These are phyloP conservation scores for Halcyon leucocephala DNA, from an alignment of 2,797 vertebrate genomes.

Conservation along the genomic window DNA sequence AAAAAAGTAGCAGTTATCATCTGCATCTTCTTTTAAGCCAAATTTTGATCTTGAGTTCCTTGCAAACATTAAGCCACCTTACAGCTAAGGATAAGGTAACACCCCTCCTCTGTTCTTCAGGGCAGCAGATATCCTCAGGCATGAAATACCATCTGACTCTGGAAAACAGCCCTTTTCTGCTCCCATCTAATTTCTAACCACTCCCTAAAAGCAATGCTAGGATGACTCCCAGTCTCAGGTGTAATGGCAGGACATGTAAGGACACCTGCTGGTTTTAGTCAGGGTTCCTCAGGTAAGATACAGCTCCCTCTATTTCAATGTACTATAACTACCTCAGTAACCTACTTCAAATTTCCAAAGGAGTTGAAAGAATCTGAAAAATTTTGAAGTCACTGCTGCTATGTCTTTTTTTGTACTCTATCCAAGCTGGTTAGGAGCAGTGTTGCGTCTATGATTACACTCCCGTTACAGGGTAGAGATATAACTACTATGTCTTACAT, in stretches of 20 bases:
- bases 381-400: not conserved
- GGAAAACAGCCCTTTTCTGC: not conserved
- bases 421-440: not conserved
- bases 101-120: not conserved
- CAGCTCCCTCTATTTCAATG: not conserved
- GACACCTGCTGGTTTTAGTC: not conserved
- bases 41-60: conserved; percentile 3
- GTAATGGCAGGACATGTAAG: not conserved
- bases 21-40: not conserved
- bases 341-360: not conserved
- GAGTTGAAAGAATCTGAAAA: not conserved
- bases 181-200: not conserved
- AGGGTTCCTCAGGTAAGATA: not conserved
- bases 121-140: not conserved
- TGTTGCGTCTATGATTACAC: no score
- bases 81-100: not conserved
- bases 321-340: not conserved
- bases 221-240: not conserved
- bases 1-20: not conserved
- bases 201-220: not conserved
- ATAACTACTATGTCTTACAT: no score
- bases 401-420: not conserved
- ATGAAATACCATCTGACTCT: not conserved
- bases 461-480: no score
- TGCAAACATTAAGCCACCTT: not conserved